Conservation (phyloP, 2,797 vertebrate genomes). For the Rallus crepitans region DNA sequence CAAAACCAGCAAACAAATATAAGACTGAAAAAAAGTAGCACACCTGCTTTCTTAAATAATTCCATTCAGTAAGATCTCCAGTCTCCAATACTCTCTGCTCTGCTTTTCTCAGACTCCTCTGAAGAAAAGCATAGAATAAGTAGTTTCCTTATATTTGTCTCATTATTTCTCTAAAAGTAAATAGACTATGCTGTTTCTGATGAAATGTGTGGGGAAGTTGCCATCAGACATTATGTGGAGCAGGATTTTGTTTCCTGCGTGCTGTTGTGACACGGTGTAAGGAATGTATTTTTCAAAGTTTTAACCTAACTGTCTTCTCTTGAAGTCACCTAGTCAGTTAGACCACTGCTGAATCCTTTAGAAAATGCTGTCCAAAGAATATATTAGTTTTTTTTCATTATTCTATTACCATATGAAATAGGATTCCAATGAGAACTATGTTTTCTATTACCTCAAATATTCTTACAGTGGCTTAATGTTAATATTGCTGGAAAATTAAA, state of each 20-base stretch:
- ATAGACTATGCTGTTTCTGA: neutral
- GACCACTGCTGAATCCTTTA: neutral
- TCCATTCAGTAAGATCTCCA: neutral
- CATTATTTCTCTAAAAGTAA: neutral
- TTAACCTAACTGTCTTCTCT: neutral
- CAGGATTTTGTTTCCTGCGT: neutral
- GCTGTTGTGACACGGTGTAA: neutral
- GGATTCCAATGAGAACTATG: neutral
- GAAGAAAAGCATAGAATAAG: neutral
- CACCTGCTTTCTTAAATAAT: neutral
- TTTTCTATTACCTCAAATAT: neutral
- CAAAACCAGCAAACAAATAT: neutral
- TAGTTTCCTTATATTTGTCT: neutral
- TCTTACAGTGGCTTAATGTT: neutral
- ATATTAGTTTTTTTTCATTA: neutral
- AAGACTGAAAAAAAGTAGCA: neutral
- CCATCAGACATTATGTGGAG: accelerated
- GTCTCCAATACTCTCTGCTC: neutral
- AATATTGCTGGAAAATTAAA: neutral
- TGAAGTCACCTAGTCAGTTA: neutral
- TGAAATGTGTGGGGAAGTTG: neutral
- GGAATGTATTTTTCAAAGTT: neutral
- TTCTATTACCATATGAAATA: neutral
- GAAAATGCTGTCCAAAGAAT: neutral
- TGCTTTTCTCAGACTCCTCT: neutral